phyloP scores from a whole-genome alignment of 1,140 invertebrate species.

The Neodiprion fabricii region DNA sequence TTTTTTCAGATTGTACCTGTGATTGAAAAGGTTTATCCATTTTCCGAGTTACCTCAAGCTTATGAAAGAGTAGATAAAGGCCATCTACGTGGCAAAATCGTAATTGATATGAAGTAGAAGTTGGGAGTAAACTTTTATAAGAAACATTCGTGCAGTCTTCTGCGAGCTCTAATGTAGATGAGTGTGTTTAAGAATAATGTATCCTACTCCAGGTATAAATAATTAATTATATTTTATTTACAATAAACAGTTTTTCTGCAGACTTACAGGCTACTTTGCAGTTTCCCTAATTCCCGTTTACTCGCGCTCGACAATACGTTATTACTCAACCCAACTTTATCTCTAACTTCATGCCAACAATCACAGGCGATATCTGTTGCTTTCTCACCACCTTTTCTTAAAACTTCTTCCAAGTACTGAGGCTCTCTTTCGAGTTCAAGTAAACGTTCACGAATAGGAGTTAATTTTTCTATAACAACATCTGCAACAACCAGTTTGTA shows the following conservation, averaged over 20 bases:
- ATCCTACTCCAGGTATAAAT: background rate
- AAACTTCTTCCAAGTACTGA: conserved; percentile 70
- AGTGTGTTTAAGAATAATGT: conserved; percentile 6
- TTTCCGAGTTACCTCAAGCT: conserved; percentile 72
- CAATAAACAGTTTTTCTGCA: conserved; percentile 23
- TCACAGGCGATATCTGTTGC: conserved; percentile 72
- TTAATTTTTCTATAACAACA: conserved; percentile 72
- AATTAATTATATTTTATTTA: conserved; percentile 11
- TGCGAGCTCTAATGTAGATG: background rate
- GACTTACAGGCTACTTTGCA: background rate
- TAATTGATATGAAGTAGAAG: conserved; percentile 63
- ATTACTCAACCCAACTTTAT: conserved; percentile 67
- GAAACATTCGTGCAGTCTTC: background rate
- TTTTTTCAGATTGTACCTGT: conserved; percentile 69
- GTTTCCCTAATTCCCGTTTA: background rate
- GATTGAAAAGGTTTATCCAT: conserved; percentile 73
- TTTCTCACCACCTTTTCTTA: conserved; percentile 73
- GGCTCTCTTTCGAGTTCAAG: conserved; percentile 66
- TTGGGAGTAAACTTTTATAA: conserved; percentile 14
- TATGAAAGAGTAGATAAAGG: conserved; percentile 71
- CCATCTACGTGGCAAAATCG: conserved; percentile 80
- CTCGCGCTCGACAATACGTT: conserved; percentile 13
- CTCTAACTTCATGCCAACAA: conserved; percentile 74
- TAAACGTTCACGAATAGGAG: conserved; percentile 74
- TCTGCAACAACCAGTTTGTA: conserved; percentile 84